Evolutionary conservation across 1,140 invertebrate species (phyloP), one percentile per base, ranked within the genome.

Genomic region (Vanessa atalanta): DNA sequence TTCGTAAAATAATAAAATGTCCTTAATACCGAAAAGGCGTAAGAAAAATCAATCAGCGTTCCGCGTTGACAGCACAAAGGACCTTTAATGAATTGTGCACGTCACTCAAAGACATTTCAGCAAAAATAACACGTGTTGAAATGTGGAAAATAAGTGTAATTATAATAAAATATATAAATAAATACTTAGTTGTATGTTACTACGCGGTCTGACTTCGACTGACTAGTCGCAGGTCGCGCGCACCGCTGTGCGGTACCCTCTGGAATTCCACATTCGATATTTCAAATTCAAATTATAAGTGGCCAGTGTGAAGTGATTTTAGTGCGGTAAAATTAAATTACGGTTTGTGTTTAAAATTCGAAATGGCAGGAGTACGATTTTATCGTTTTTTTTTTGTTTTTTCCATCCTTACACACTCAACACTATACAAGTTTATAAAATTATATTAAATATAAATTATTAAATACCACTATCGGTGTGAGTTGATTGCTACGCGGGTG

Each of bases 121-220:
- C 83, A 61, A 73, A 77, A 83, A 85, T 84, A 84, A 79, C 80
- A 76, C 72, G 70, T 81, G 81, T 74, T 70, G 73, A 86, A 82
- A 85, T 81, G 75, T 80, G 66, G 76, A 78, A 81, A 84, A 83
- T 86, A 81, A 81, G 80, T 78, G 80, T 87, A 86, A 88, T 86
- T 86, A 85, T 85, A 85, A 80, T 87, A 80, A 84, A 83, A 85
- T 88, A 84, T 85, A 84, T 84, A 85, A 85, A 86, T 88, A 88
- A 86, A 81, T 80, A 79, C 60, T 81, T 81, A 79, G 78, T 80
- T 83, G 78, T 76, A 77, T 84, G 81, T 85, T 82, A 79, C 80
- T 70, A 81, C 81, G 79, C 75, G 75, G 47, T 48, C 73, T 16
- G 65, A 37, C 57, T 50, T 53, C 70, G 68, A 64, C 74, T 70